Evolutionary conservation across 2,888 invertebrate species (phyloP).

Genomic region (Oscheius sp.): DNA sequence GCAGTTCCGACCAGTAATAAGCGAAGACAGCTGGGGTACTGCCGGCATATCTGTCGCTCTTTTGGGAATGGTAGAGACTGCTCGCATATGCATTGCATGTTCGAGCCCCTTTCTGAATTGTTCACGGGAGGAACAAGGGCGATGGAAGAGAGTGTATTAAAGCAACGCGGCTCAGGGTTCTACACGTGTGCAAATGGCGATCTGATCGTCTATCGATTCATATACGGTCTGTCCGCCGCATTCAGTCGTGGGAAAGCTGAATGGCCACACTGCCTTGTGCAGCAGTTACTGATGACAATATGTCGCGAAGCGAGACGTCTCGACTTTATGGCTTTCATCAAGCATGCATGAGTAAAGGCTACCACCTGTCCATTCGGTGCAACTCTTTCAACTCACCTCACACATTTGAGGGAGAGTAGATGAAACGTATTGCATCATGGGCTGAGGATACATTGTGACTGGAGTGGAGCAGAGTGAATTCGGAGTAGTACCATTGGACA

Average conservation of each 20-base stretch:
- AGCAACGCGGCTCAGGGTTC: no score
- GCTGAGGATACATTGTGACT: constrained; percentile 42
- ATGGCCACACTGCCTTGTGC: no score
- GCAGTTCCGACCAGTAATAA: neutral
- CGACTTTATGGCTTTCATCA: constrained; percentile 12
- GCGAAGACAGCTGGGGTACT: constrained; percentile 14
- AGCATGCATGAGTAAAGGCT: constrained; percentile 16
- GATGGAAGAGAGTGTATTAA: no score
- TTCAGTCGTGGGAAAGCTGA: no score
- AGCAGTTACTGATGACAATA: no score
- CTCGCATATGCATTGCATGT: constrained; percentile 27
- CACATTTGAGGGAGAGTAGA: neutral
- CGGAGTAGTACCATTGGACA: constrained; percentile 44
- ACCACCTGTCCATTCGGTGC: neutral
- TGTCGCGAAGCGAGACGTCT: no score
- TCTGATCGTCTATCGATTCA: no score
- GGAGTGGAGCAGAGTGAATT: constrained; percentile 51
- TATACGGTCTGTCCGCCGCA: no score
- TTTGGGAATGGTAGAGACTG: constrained; percentile 23
- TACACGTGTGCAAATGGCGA: no score
- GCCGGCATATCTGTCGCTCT: constrained; percentile 18
- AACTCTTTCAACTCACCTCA: constrained; percentile 25
- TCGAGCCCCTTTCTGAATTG: constrained; percentile 5
- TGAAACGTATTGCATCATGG: constrained; percentile 9
- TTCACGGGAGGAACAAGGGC: no score